phyloP scores from a whole-genome alignment of 2,888 invertebrate genomes.

The Dorcus hopei region DNA sequence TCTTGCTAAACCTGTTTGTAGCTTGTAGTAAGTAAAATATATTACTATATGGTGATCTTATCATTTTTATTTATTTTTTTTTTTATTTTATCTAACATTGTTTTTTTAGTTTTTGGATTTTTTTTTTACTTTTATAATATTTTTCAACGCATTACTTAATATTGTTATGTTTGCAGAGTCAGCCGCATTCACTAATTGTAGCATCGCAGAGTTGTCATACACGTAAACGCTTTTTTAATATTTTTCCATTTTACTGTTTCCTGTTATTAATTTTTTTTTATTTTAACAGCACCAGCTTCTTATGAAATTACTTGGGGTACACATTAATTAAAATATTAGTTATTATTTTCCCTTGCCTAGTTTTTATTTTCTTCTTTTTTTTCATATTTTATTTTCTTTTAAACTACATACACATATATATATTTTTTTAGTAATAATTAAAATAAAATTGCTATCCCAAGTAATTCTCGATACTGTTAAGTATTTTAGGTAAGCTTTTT shows the following conservation, averaged over 20 bases:
- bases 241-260: constrained; percentile 26
- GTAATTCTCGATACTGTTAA: too few species aligned
- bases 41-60: constrained; percentile 18
- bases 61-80: constrained; percentile 7
- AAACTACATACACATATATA: too few species aligned
- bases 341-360: background rate
- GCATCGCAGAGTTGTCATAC: constrained; percentile 48
- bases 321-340: constrained; percentile 4
- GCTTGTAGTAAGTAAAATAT: constrained; percentile 27
- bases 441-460: too few species aligned
- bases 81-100: constrained; percentile 26
- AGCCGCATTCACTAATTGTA: constrained; percentile 49
- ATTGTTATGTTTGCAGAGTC: constrained; percentile 49
- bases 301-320: constrained; percentile 26
- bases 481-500: too few species aligned
- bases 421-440: too few species aligned
- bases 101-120: constrained; percentile 26
- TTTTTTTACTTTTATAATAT: constrained; percentile 27
- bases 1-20: constrained; percentile 21
- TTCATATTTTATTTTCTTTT: constrained; percentile 10
- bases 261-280: constrained; percentile 10
- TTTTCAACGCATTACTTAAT: constrained; percentile 43
- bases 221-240: constrained; percentile 44
- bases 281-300: constrained; percentile 35
- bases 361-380: constrained; percentile 10